phyloP scores from a whole-genome alignment of 2,797 vertebrate species.

The Syngnathus acus region DNA sequence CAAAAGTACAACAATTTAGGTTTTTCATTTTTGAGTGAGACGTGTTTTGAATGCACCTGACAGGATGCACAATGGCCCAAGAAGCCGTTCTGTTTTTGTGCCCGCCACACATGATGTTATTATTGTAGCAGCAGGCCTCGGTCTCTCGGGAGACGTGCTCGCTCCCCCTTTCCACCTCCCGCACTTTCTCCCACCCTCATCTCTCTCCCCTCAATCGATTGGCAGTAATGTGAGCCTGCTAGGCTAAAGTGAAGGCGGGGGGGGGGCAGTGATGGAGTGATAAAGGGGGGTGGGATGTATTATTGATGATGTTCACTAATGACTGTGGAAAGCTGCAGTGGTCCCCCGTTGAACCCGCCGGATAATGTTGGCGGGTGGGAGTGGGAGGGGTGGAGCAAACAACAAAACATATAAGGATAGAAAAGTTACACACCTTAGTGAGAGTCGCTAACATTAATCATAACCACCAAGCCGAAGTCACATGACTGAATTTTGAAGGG shows the following conservation, averaged over 20 bases:
- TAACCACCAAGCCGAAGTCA: no score
- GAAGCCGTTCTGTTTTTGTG: constrained; percentile 16
- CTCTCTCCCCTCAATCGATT: constrained; percentile 55
- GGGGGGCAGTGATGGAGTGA: constrained; percentile 59
- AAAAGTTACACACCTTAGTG: neutral
- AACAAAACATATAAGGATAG: constrained; percentile 19
- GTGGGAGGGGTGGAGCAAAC: constrained; percentile 24
- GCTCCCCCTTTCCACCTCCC: constrained; percentile 6
- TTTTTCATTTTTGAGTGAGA: neutral
- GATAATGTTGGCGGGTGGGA: constrained; percentile 34
- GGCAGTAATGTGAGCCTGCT: constrained; percentile 63
- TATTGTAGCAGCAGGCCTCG: constrained; percentile 34
- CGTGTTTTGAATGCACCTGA: neutral
- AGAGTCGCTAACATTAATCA: neutral
- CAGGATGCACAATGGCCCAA: neutral
- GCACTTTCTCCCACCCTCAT: constrained; percentile 7
- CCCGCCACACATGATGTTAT: constrained; percentile 38
- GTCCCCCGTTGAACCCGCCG: constrained; percentile 38
- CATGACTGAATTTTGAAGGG: no score
- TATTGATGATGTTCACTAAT: constrained; percentile 77
- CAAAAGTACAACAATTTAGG: no score
- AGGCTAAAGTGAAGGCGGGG: constrained; percentile 66
- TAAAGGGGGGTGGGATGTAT: constrained; percentile 64
- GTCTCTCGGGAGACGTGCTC: constrained; percentile 23
- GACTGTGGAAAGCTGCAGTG: constrained; percentile 65